phyloP scores from a whole-genome alignment of 2,113 vertebrate species.

The Hoplias malabaricus region DNA sequence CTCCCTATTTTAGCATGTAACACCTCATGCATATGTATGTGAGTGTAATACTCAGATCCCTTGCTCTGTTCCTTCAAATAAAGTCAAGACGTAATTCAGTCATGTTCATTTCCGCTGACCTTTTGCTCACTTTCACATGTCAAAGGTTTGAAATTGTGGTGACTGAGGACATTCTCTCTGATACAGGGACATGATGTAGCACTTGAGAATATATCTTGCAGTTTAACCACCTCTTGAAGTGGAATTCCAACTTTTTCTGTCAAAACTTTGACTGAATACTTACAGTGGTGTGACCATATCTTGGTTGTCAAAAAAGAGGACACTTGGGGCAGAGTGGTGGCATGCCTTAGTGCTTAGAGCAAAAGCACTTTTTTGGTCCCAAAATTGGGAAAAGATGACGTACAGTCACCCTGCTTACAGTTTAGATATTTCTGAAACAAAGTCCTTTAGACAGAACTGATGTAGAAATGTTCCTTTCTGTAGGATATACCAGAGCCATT shows the following conservation, averaged over 20 bases:
- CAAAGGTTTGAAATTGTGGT: conserved; percentile 19
- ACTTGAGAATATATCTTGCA: neutral
- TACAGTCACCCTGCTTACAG: too few relatives aligned
- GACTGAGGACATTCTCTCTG: conserved; percentile 7
- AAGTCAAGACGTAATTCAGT: conserved; percentile 29
- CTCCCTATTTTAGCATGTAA: conserved; percentile 37
- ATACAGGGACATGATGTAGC: neutral
- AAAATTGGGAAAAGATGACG: too few relatives aligned
- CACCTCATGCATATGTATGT: conserved; percentile 51
- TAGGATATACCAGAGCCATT: too few relatives aligned
- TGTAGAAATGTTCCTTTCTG: too few relatives aligned
- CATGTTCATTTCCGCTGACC: conserved; percentile 45
- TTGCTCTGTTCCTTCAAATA: conserved; percentile 33
- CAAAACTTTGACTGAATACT: too few relatives aligned
- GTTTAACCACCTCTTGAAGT: neutral
- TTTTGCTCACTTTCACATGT: conserved; percentile 18
- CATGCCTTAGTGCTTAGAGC: too few relatives aligned
- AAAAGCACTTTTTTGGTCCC: too few relatives aligned
- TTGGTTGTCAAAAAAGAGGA: too few relatives aligned
- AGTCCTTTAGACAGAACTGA: too few relatives aligned
- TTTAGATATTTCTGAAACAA: too few relatives aligned
- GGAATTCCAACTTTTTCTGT: neutral
- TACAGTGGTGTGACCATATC: too few relatives aligned
- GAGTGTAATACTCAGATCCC: conserved; percentile 15
- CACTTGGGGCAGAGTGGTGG: too few relatives aligned